Conservation (phyloP, 1,140 invertebrate species). For the Myzus persicae region DNA sequence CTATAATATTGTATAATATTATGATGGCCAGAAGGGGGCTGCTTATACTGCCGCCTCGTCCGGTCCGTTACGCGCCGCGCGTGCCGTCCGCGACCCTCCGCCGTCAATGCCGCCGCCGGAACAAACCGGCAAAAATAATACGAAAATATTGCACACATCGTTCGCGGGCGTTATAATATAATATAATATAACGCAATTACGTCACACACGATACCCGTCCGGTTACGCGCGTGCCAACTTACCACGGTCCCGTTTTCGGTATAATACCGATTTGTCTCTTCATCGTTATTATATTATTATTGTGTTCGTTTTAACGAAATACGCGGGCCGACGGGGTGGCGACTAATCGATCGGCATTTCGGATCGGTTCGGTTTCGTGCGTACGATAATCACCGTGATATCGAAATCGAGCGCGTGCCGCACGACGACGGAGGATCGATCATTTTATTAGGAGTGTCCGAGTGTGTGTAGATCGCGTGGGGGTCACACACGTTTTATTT, state of each 20-base stretch:
- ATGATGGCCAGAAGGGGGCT: too few species aligned
- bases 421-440: background rate
- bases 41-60: background rate
- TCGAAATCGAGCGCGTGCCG: background rate
- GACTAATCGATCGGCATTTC: background rate
- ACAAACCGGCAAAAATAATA: slow-evolving; percentile 16
- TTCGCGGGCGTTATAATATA: too few species aligned
- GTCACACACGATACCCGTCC: background rate
- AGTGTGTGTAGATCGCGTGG: background rate
- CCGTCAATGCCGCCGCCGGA: background rate
- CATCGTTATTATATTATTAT: background rate
- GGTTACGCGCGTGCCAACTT: background rate
- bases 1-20: too few species aligned
- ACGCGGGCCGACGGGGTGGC: background rate
- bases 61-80: background rate
- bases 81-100: background rate
- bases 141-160: background rate
- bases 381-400: background rate
- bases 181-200: background rate
- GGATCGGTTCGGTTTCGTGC: background rate
- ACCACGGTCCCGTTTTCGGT: background rate
- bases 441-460: background rate
- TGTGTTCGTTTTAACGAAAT: background rate
- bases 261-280: background rate
- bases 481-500: background rate